These are phyloP conservation scores for Galerucella pusilla DNA, from an alignment of 2,888 invertebrate genomes.

Conservation along the genomic window DNA sequence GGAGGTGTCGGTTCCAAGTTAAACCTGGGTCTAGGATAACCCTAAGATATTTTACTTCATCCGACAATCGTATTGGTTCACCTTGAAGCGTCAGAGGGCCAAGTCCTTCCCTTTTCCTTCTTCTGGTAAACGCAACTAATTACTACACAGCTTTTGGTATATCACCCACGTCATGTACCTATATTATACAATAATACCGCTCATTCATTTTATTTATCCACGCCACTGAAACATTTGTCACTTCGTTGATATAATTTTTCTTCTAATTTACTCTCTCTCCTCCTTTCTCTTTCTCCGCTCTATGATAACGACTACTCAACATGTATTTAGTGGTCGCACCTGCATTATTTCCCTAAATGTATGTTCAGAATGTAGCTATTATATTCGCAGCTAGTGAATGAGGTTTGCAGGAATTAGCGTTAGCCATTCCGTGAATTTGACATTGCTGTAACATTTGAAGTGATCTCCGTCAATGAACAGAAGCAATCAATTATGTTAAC, in stretches of 20 bases:
- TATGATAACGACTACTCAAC: neutral
- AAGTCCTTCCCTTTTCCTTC: too few relatives aligned
- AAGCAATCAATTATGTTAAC: conserved; percentile 22
- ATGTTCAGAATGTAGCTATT: conserved; percentile 12
- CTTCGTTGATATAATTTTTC: neutral
- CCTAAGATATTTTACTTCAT: too few relatives aligned
- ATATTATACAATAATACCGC: too few relatives aligned
- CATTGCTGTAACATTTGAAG: conserved; percentile 24
- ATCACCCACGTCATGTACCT: too few relatives aligned
- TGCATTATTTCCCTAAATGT: conserved; percentile 18
- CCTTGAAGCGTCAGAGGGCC: too few relatives aligned
- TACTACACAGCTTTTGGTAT: too few relatives aligned
- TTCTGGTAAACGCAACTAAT: too few relatives aligned
- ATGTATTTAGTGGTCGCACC: conserved; percentile 10
- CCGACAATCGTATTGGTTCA: too few relatives aligned
- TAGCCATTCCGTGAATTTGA: conserved; percentile 26
- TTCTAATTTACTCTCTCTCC: neutral
- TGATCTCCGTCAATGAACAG: conserved; percentile 25
- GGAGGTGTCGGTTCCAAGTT: too few relatives aligned
- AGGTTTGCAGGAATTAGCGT: conserved; percentile 23
- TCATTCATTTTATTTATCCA: neutral
- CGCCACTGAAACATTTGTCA: neutral
- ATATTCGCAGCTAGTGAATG: conserved; percentile 21
- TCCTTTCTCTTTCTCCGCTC: neutral
- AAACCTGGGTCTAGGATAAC: too few relatives aligned